Evolutionary conservation across 1,140 invertebrate genomes (phyloP).

Genomic region (Heliconius eleuchia): DNA sequence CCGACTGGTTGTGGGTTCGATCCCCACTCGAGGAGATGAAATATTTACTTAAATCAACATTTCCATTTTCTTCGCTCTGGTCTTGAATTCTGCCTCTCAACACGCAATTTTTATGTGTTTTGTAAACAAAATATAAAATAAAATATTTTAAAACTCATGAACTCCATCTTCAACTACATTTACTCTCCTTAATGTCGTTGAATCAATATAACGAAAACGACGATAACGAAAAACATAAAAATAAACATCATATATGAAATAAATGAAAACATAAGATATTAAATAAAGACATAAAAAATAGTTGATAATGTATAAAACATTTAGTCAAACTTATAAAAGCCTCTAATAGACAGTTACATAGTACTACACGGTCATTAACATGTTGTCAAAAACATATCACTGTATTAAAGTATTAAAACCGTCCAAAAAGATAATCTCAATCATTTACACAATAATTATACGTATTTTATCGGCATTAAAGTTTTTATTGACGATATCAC

Average conservation of each 20-base stretch:
- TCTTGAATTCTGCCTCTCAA: too few relatives aligned
- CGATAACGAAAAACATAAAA: neutral
- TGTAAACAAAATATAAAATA: too few relatives aligned
- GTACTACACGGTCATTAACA: neutral
- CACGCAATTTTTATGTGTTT: too few relatives aligned
- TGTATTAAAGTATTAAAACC: neutral
- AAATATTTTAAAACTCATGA: too few relatives aligned
- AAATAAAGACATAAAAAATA: neutral
- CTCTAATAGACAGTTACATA: neutral
- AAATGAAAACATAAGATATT: neutral
- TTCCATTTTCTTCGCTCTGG: too few relatives aligned
- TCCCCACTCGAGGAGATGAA: too few relatives aligned
- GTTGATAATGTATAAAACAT: neutral
- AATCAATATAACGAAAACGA: neutral
- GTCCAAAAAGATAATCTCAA: neutral
- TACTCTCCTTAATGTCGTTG: too few relatives aligned
- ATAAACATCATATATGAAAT: neutral
- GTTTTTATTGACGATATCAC: constrained; percentile 7
- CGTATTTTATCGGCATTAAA: neutral
- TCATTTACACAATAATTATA: constrained; percentile 2
- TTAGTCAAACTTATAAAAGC: neutral
- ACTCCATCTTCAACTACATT: too few relatives aligned
- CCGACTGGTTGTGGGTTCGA: too few relatives aligned
- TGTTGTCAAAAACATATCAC: neutral
- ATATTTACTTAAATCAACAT: too few relatives aligned